Conservation (phyloP, 2,113 vertebrate genomes). For the Nettapus auritus region DNA sequence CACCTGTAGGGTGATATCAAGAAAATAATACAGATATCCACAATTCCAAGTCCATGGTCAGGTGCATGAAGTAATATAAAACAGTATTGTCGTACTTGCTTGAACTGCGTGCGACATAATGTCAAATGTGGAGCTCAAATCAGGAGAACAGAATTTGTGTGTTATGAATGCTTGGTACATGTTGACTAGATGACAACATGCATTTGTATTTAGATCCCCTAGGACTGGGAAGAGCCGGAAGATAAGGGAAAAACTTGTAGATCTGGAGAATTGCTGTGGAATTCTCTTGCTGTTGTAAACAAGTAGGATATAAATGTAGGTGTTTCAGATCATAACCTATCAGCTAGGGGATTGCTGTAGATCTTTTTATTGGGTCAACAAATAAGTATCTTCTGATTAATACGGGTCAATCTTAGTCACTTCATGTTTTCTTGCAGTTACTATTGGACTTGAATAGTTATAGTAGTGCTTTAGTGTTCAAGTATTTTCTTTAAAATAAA, state of each 20-base stretch:
- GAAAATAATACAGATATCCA: accelerated
- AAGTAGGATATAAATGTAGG: background rate
- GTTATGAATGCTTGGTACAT: background rate
- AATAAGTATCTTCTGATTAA: background rate
- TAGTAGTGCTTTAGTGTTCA: background rate
- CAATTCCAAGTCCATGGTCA: background rate
- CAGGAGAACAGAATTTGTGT: background rate
- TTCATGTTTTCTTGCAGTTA: background rate
- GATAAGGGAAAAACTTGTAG: background rate
- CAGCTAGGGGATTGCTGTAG: background rate
- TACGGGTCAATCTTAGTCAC: background rate
- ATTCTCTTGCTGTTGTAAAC: background rate
- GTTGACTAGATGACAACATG: background rate
- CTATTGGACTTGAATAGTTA: background rate
- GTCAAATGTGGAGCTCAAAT: background rate
- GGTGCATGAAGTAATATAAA: background rate
- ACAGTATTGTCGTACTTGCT: background rate
- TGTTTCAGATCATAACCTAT: background rate
- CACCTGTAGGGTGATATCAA: background rate
- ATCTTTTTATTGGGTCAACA: background rate
- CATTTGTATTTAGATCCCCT: background rate
- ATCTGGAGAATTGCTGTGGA: background rate
- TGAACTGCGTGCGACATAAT: background rate
- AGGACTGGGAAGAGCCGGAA: background rate
- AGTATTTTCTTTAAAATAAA: background rate